Percentiles rank a stretch among this genome's conserved stretches.
These are phyloP conservation scores for Pterocles gutturalis DNA, from an alignment of 2,113 vertebrate species.

Conservation along the genomic window DNA sequence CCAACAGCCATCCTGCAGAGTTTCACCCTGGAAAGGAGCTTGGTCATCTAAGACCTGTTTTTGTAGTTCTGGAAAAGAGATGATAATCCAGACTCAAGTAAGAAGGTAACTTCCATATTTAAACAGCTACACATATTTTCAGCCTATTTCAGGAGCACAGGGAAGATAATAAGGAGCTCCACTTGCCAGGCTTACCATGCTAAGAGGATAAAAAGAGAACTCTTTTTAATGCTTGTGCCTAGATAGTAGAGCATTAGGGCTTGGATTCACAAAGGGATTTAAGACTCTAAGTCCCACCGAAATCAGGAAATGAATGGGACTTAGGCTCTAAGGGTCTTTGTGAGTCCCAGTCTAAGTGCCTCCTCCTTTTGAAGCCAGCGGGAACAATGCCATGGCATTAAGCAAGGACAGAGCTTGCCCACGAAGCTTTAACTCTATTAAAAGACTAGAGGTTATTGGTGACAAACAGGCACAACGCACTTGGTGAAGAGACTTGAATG, in stretches of 20 bases:
- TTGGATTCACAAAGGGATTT: slow-evolving; percentile 66
- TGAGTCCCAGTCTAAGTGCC: background rate
- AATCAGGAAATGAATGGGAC: slow-evolving; percentile 65
- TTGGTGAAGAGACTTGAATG: background rate
- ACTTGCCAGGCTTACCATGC: slow-evolving; percentile 55
- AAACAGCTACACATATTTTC: slow-evolving; percentile 40
- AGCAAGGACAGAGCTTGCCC: slow-evolving; percentile 15
- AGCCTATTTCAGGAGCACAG: slow-evolving; percentile 46
- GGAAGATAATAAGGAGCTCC: slow-evolving; percentile 50
- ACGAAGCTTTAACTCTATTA: slow-evolving; percentile 13
- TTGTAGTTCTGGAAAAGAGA: background rate
- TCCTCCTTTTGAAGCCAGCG: slow-evolving; percentile 42
- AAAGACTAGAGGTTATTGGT: slow-evolving; percentile 29
- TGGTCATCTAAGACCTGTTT: background rate
- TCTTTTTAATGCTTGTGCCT: slow-evolving; percentile 54
- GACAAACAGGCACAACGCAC: slow-evolving; percentile 26
- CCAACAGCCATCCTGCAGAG: background rate
- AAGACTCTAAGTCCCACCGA: slow-evolving; percentile 51
- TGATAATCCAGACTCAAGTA: background rate
- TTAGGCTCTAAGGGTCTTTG: slow-evolving; percentile 22
- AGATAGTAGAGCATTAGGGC: slow-evolving; percentile 55
- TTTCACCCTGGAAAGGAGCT: background rate
- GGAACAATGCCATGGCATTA: slow-evolving; percentile 49
- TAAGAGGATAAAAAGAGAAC: slow-evolving; percentile 67
- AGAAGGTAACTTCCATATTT: slow-evolving; percentile 29